These are phyloP conservation scores for Phyllopteryx taeniolatus DNA, from an alignment of 2,113 vertebrate species.

Conservation along the genomic window DNA sequence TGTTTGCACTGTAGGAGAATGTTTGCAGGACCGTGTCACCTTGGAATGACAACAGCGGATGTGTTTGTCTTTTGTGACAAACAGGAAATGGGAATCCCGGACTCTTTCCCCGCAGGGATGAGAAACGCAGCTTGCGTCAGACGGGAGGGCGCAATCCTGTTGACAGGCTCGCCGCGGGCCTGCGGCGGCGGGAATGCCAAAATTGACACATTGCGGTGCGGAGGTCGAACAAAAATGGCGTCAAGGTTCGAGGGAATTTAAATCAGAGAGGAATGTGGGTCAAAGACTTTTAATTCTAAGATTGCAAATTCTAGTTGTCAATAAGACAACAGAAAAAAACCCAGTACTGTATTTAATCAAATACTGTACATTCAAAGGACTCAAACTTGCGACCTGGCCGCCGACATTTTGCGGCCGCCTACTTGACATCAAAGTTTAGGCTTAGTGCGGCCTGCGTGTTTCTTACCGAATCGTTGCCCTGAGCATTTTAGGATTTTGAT, in stretches of 20 bases:
- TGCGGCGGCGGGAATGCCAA: background rate
- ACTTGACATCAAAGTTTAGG: too few species aligned
- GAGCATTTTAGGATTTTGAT: background rate
- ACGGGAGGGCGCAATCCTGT: background rate
- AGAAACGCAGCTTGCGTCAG: background rate
- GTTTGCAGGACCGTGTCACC: background rate
- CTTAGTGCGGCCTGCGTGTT: too few species aligned
- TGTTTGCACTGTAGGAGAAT: background rate
- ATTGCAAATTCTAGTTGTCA: background rate
- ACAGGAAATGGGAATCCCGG: background rate
- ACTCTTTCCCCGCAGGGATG: background rate
- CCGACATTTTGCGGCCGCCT: too few species aligned
- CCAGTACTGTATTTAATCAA: conserved; percentile 4
- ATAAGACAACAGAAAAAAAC: conserved; percentile 3
- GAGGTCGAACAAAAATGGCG: conserved; percentile 36
- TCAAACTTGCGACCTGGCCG: too few species aligned
- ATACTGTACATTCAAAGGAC: background rate
- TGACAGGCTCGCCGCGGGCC: background rate
- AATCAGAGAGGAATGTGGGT: background rate
- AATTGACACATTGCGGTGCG: background rate
- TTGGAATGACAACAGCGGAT: background rate
- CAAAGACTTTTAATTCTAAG: background rate
- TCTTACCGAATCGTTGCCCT: too few species aligned
- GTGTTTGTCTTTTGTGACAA: background rate
- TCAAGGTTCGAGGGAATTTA: conserved; percentile 11